A percentile compares a stretch with the other conserved stretches of the same genome.
phyloP scores from a whole-genome alignment of 2,797 vertebrate genomes.

The Gymnopithys bicolor region DNA sequence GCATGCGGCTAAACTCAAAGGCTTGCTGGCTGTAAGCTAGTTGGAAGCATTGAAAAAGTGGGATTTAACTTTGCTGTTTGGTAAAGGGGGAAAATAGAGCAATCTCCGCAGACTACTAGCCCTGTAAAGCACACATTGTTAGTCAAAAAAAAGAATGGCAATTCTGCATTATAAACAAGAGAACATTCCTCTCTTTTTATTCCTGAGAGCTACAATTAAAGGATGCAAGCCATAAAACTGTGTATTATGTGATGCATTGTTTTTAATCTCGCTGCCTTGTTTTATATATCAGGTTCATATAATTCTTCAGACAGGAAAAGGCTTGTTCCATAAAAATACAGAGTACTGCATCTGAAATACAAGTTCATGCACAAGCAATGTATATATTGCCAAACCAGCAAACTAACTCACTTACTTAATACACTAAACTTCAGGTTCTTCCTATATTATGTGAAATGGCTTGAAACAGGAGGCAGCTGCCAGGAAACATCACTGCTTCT shows the following conservation, averaged over 20 bases:
- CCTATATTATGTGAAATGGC: constrained; percentile 86
- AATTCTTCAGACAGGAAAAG: constrained; percentile 76
- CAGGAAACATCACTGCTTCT: constrained; percentile 82
- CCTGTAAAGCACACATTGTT: neutral
- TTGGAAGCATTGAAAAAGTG: neutral
- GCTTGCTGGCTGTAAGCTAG: neutral
- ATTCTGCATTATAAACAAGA: constrained; percentile 49
- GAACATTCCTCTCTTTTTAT: constrained; percentile 59
- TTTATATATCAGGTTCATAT: constrained; percentile 75
- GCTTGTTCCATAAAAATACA: constrained; percentile 75
- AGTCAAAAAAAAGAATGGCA: constrained; percentile 60
- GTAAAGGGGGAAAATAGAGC: neutral
- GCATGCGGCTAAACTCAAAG: neutral
- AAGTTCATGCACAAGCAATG: constrained; percentile 59
- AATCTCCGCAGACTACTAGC: constrained; percentile 17
- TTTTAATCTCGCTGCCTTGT: constrained; percentile 77
- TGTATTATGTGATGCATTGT: constrained; percentile 75
- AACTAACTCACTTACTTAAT: constrained; percentile 81
- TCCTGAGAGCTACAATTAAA: constrained; percentile 80
- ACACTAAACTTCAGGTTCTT: constrained; percentile 84
- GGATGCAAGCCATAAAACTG: constrained; percentile 71
- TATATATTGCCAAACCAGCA: constrained; percentile 64
- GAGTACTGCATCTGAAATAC: constrained; percentile 71
- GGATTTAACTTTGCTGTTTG: constrained; percentile 6
- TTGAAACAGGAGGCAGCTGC: constrained; percentile 86